A percentile compares a stretch with the other conserved stretches of the same genome.
These are phyloP conservation scores for Hirudinaria manillensis DNA, from an alignment of 2,888 invertebrate species.

Conservation along the genomic window DNA sequence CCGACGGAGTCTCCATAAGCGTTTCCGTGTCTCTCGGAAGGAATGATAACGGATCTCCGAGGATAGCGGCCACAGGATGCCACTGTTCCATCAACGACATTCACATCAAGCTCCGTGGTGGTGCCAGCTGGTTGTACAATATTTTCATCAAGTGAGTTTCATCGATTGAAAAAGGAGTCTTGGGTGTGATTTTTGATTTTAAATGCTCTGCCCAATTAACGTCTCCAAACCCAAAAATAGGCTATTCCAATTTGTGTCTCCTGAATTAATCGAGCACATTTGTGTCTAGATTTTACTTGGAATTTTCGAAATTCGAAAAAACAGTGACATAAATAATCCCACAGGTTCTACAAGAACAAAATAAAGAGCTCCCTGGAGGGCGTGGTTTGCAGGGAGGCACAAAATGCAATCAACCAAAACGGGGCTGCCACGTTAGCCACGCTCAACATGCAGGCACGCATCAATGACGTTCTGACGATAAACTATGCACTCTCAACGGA, in stretches of 20 bases:
- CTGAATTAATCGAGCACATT: too few species aligned
- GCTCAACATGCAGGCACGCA: neutral
- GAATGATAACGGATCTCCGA: conserved; percentile 13
- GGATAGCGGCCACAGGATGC: conserved; percentile 2
- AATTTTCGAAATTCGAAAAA: too few species aligned
- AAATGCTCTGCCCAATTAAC: too few species aligned
- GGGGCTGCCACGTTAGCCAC: neutral
- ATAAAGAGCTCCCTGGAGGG: neutral
- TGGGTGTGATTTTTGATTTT: too few species aligned
- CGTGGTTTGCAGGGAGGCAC: neutral
- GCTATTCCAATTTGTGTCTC: too few species aligned
- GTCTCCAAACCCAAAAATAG: too few species aligned
- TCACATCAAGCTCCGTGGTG: neutral
- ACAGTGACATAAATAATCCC: neutral
- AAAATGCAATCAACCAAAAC: neutral
- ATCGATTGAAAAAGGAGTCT: neutral
- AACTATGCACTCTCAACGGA: neutral
- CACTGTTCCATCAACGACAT: neutral
- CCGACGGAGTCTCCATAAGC: neutral
- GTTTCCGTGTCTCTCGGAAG: conserved; percentile 1
- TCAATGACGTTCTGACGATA: neutral
- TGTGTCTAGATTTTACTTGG: too few species aligned
- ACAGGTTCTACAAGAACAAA: neutral
- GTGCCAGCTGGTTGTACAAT: conserved; percentile 20
- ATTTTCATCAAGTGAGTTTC: neutral